Evolutionary conservation across 2,797 vertebrate genomes (phyloP).

Genomic region (Aratinga solstitialis): DNA sequence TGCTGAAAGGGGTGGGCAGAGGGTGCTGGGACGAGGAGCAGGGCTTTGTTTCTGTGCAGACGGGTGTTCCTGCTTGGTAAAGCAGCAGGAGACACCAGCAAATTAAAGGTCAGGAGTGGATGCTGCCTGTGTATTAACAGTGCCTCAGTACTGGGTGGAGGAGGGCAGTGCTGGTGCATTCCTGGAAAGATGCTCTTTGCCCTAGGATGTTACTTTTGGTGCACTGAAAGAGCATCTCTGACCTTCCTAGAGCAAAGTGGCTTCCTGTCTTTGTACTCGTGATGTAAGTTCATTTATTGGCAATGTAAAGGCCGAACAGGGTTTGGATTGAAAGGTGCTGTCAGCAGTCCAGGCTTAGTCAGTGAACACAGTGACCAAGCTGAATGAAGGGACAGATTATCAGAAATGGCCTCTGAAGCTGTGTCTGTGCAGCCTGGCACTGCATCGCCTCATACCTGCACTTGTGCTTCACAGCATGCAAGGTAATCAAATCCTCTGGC

Average conservation of each 20-base stretch:
- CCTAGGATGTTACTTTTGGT: neutral
- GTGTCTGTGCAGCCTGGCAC: neutral
- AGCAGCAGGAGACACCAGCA: neutral
- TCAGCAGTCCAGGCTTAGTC: neutral
- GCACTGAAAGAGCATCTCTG: neutral
- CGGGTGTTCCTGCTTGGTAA: neutral
- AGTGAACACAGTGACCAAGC: fast-evolving
- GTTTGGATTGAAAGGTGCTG: neutral
- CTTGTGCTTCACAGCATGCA: neutral
- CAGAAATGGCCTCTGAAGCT: neutral
- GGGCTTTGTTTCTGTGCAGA: slow-evolving; percentile 4
- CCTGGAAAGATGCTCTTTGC: neutral
- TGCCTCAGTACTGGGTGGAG: neutral
- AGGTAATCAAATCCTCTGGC: neutral
- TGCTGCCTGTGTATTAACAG: fast-evolving
- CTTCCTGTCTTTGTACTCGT: neutral
- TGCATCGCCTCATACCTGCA: neutral
- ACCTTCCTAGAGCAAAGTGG: neutral
- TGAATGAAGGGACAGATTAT: neutral
- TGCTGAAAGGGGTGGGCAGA: slow-evolving; percentile 6
- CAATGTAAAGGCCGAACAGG: neutral
- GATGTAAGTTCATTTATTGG: fast-evolving
- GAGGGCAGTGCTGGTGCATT: neutral
- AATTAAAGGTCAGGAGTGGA: neutral
- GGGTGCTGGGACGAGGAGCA: neutral